Conservation (phyloP, 2,888 invertebrate species). For the Spodoptera picta region DNA sequence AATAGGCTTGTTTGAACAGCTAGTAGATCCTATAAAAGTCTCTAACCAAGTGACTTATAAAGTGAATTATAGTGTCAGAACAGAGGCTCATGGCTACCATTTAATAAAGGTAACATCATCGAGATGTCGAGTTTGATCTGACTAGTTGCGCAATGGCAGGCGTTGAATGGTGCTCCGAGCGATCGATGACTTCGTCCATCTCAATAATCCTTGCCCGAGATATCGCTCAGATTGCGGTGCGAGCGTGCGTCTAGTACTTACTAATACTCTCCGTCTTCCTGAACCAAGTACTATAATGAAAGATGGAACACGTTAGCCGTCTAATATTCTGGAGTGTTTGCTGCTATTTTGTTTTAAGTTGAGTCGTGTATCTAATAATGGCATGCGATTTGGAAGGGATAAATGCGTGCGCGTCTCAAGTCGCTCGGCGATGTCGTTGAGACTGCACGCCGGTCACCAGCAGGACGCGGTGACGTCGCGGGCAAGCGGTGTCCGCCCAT, state of each 20-base stretch:
- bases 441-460: constrained; percentile 82
- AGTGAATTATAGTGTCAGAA: constrained; percentile 58
- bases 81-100: constrained; percentile 74
- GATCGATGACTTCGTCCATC: constrained; percentile 86
- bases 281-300: constrained; percentile 71
- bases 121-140: constrained; percentile 77
- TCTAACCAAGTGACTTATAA: constrained; percentile 52
- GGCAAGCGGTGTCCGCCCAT: constrained; percentile 88
- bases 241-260: constrained; percentile 65
- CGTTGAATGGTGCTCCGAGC: constrained; percentile 84
- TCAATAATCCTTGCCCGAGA: constrained; percentile 84
- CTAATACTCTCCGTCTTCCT: constrained; percentile 75
- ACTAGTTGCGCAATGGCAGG: constrained; percentile 80
- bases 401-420: too few species aligned
- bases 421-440: constrained; percentile 69
- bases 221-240: constrained; percentile 77
- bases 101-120: constrained; percentile 87
- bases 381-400: constrained; percentile 72
- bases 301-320: constrained; percentile 39
- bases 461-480: constrained; percentile 86
- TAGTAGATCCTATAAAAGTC: constrained; percentile 39
- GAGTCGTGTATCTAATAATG: constrained; percentile 72
- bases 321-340: constrained; percentile 24
- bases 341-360: constrained; percentile 50
- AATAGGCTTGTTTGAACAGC: constrained; percentile 38